Percentiles rank a stretch among this genome's conserved stretches.
These are phyloP conservation scores for Tolmerus cingulatus DNA, from an alignment of 2,888 invertebrate species.

Conservation along the genomic window DNA sequence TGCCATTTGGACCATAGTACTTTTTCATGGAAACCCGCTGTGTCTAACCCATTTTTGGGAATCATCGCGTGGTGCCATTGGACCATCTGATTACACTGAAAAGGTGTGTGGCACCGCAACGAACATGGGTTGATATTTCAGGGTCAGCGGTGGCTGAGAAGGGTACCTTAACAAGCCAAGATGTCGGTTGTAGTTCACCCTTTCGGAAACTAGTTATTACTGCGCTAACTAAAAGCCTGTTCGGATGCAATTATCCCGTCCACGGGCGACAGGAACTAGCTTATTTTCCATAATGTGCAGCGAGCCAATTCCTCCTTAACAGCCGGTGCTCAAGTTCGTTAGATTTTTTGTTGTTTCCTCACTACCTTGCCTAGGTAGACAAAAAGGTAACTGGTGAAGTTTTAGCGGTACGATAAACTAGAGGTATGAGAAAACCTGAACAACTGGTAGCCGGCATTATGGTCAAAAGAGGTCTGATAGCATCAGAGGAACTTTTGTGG, in stretches of 20 bases:
- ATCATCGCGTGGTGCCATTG: neutral
- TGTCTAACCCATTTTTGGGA: conserved; percentile 16
- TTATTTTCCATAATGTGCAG: conserved; percentile 31
- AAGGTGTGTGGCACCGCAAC: conserved; percentile 6
- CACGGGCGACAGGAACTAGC: conserved; percentile 20
- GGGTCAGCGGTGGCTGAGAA: neutral
- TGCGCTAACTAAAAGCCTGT: conserved; percentile 12
- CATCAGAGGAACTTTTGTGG: neutral
- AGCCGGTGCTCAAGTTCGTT: neutral
- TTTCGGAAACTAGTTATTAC: conserved; percentile 31
- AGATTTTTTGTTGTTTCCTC: neutral
- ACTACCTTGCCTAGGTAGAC: neutral
- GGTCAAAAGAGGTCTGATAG: neutral
- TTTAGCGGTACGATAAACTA: neutral
- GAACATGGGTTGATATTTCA: neutral
- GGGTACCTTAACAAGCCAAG: neutral
- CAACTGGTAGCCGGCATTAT: neutral
- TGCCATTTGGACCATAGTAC: conserved; percentile 1
- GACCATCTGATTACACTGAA: conserved; percentile 16
- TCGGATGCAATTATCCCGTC: conserved; percentile 22
- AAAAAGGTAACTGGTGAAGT: neutral
- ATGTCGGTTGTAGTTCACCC: neutral
- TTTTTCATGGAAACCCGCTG: neutral
- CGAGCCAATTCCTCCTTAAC: neutral
- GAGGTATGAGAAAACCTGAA: neutral